A percentile compares a stretch with the other conserved stretches of the same genome.
These are phyloP conservation scores for Chaenodraco wilsoni DNA, from an alignment of 2,797 vertebrate species.

Conservation along the genomic window DNA sequence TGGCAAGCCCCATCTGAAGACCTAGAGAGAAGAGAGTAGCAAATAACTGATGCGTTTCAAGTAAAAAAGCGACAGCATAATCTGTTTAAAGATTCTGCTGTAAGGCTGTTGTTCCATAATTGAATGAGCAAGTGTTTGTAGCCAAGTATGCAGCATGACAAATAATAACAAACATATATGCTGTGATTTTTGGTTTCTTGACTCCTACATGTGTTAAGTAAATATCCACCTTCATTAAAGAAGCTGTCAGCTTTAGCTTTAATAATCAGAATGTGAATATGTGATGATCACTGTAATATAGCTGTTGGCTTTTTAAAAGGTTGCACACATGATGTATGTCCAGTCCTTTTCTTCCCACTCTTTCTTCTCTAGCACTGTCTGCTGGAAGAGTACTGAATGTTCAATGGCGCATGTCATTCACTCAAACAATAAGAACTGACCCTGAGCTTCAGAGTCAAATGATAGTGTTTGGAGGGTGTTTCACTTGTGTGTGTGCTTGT, in stretches of 20 bases:
- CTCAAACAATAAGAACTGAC: constrained; percentile 28
- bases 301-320: constrained; percentile 32
- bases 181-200: constrained; percentile 48
- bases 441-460: constrained; percentile 28
- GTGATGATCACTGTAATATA: constrained; percentile 35
- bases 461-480: not conserved
- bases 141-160: constrained; percentile 66
- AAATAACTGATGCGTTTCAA: constrained; percentile 68
- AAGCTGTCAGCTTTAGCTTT: constrained; percentile 51
- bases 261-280: constrained; percentile 46
- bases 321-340: constrained; percentile 26
- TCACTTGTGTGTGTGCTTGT: not conserved
- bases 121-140: constrained; percentile 73
- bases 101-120: constrained; percentile 70
- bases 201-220: constrained; percentile 49
- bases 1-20: constrained; percentile 65
- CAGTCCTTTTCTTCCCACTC: constrained; percentile 20
- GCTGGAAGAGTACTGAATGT: constrained; percentile 23
- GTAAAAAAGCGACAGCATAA: constrained; percentile 66
- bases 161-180: constrained; percentile 57
- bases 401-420: constrained; percentile 30
- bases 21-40: constrained; percentile 51
- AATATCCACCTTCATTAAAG: constrained; percentile 58
- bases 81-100: constrained; percentile 63
- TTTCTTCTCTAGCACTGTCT: constrained; percentile 15